Evolutionary conservation across 2,797 vertebrate genomes (phyloP).

Genomic region (Sebastes itinus): DNA sequence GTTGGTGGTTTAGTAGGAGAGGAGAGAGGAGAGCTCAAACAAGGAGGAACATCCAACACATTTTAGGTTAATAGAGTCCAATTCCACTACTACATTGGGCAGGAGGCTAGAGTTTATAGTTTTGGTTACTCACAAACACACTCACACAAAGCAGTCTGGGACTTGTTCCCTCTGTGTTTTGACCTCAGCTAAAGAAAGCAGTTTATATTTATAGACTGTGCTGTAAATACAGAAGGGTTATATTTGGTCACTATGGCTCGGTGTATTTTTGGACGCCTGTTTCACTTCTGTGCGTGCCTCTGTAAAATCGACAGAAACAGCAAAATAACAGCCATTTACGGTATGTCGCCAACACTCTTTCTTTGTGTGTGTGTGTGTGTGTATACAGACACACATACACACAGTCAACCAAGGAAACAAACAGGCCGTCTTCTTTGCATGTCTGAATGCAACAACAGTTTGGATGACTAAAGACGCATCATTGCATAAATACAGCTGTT

Average conservation of each 20-base stretch:
- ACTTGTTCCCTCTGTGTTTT: slow-evolving; percentile 65
- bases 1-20: background rate
- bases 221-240: slow-evolving; percentile 73
- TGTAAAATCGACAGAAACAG: slow-evolving; percentile 55
- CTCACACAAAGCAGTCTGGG: slow-evolving; percentile 31
- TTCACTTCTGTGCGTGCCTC: slow-evolving; percentile 55
- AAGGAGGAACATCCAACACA: background rate
- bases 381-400: background rate
- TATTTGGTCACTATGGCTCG: slow-evolving; percentile 68
- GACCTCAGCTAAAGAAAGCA: slow-evolving; percentile 64
- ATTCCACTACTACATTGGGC: slow-evolving; percentile 19
- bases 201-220: slow-evolving; percentile 70
- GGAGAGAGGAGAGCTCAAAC: background rate
- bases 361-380: background rate
- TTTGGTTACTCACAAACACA: background rate
- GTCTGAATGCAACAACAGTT: background rate
- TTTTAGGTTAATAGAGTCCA: background rate
- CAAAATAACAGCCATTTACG: slow-evolving; percentile 54
- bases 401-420: slow-evolving; percentile 1
- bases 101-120: background rate
- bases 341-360: slow-evolving; percentile 17
- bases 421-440: background rate
- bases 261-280: slow-evolving; percentile 67
- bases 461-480: background rate
- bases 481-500: background rate